phyloP scores from a whole-genome alignment of 2,113 vertebrate species.

The Serilophus lunatus region DNA sequence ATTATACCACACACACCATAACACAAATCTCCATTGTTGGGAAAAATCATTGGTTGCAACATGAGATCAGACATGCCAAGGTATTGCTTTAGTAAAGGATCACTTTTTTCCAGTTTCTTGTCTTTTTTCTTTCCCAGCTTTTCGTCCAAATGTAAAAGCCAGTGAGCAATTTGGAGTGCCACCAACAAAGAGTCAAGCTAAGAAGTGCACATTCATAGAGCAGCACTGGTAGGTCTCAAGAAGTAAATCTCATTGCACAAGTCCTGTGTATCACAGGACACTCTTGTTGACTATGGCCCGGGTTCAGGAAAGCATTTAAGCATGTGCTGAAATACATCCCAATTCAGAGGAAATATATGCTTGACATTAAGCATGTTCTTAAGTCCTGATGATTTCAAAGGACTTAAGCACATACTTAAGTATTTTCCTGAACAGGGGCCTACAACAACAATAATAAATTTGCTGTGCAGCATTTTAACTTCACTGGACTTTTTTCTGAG shows the following conservation, averaged over 20 bases:
- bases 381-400: slow-evolving; percentile 9
- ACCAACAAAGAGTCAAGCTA: slow-evolving; percentile 10
- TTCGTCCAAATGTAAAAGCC: slow-evolving; percentile 28
- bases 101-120: neutral
- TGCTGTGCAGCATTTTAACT: neutral
- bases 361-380: slow-evolving; percentile 40
- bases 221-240: neutral
- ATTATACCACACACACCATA: slow-evolving; percentile 61
- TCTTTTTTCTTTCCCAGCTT: slow-evolving; percentile 7
- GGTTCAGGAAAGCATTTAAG: slow-evolving; percentile 51
- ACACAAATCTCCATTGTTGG: slow-evolving; percentile 35
- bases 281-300: slow-evolving; percentile 28
- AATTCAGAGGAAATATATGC: slow-evolving; percentile 23
- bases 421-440: slow-evolving; percentile 8
- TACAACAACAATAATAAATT: slow-evolving; percentile 34
- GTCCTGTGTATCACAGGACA: neutral
- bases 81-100: slow-evolving; percentile 23
- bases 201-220: neutral
- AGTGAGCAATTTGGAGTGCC: slow-evolving; percentile 37
- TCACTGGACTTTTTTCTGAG: neutral
- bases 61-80: slow-evolving; percentile 15
- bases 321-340: slow-evolving; percentile 49
- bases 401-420: slow-evolving; percentile 57
- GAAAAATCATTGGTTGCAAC: slow-evolving; percentile 33
- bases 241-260: slow-evolving; percentile 5